phyloP scores from a whole-genome alignment of 1,140 invertebrate genomes.

The Nymphalis io region DNA sequence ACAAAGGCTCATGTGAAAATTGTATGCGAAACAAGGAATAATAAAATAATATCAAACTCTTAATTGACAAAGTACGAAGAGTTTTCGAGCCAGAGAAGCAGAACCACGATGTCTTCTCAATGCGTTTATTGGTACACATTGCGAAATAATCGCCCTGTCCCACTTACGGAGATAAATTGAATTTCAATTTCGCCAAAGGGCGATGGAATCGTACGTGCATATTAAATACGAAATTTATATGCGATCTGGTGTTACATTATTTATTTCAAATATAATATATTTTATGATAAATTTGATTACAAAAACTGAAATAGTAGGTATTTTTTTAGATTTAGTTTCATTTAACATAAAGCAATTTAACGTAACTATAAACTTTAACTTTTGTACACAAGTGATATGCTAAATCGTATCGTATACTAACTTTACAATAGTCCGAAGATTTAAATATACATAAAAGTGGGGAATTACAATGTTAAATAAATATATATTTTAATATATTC shows the following conservation, averaged over 20 bases:
- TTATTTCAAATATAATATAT: not conserved
- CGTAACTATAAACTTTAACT: no score
- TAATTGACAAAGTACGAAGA: not conserved
- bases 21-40: not conserved
- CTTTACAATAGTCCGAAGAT: no score
- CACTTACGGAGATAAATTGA: conserved; percentile 74
- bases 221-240: conserved; percentile 49
- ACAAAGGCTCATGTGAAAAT: no score
- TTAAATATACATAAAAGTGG: no score
- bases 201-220: conserved; percentile 51
- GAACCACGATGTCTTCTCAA: conserved; percentile 35
- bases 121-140: conserved; percentile 63
- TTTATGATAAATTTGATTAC: no score
- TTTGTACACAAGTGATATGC: no score
- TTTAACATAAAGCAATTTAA: no score
- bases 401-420: no score
- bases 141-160: conserved; percentile 61
- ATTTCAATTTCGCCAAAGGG: conserved; percentile 75
- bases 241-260: not conserved
- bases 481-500: no score
- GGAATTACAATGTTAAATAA: no score
- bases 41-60: not conserved
- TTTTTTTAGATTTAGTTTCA: no score
- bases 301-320: no score
- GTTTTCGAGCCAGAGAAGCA: conserved; percentile 14